Conservation (phyloP, 2,888 invertebrate species). For the Creontiades dilutus region DNA sequence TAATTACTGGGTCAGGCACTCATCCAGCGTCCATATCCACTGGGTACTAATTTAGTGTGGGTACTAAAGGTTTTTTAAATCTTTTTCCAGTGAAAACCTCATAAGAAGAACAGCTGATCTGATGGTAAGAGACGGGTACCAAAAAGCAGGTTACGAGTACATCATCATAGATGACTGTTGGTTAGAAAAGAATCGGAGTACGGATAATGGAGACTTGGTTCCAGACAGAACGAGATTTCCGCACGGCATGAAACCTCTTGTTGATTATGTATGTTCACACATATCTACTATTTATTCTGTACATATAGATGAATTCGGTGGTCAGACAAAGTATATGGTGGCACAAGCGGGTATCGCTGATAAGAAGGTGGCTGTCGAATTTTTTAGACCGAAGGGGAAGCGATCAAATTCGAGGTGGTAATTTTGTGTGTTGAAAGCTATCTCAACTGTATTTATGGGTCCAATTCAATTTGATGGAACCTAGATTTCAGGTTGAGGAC, state of each 20-base stretch:
- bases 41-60: too few species aligned
- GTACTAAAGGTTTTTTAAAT: neutral
- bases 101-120: slow-evolving; percentile 83
- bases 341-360: too few species aligned
- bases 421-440: neutral
- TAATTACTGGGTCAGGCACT: too few species aligned
- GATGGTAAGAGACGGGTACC: slow-evolving; percentile 84
- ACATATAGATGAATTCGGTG: too few species aligned
- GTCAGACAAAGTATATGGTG: too few species aligned
- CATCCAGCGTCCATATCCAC: too few species aligned
- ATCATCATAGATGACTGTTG: slow-evolving; percentile 89
- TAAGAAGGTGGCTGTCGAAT: slow-evolving; percentile 25
- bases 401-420: neutral
- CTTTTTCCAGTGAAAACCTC: slow-evolving; percentile 81
- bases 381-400: neutral
- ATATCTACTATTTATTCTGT: too few species aligned
- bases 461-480: slow-evolving; percentile 54
- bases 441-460: neutral
- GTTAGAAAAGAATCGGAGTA: slow-evolving; percentile 83
- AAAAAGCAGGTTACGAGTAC: slow-evolving; percentile 86
- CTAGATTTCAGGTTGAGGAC: slow-evolving; percentile 76
- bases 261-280: slow-evolving; percentile 83
- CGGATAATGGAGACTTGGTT: slow-evolving; percentile 81
- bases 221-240: slow-evolving; percentile 86
- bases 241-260: slow-evolving; percentile 84